A percentile compares a stretch with the other conserved stretches of the same genome.
These are phyloP conservation scores for Crenuchus spilurus DNA, from an alignment of 2,797 vertebrate genomes.

Conservation along the genomic window DNA sequence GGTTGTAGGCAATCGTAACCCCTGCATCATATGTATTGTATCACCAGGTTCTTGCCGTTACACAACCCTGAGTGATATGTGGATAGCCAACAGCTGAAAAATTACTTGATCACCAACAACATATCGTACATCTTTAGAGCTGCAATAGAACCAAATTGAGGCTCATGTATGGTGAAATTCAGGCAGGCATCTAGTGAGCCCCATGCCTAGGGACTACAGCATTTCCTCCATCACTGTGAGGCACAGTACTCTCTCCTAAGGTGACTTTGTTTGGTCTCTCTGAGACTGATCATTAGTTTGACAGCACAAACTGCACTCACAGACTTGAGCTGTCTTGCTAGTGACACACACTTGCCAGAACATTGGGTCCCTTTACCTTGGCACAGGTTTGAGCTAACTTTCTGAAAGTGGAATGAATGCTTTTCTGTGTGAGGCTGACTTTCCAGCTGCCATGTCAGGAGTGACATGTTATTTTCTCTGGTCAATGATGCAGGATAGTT, in stretches of 20 bases:
- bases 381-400: neutral
- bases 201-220: constrained; percentile 9
- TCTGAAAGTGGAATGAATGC: constrained; percentile 54
- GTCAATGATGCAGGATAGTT: constrained; percentile 25
- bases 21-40: too few relatives aligned
- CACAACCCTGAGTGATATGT: too few relatives aligned
- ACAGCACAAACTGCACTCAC: constrained; percentile 27
- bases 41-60: too few relatives aligned
- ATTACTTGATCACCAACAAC: too few relatives aligned
- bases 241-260: constrained; percentile 49
- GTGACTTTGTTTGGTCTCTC: constrained; percentile 39
- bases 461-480: constrained; percentile 30
- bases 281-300: constrained; percentile 56
- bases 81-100: too few relatives aligned
- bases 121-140: too few relatives aligned
- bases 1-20: too few relatives aligned
- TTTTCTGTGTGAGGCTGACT: constrained; percentile 45
- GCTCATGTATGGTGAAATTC: too few relatives aligned
- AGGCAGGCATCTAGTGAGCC: constrained; percentile 43
- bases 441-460: constrained; percentile 30
- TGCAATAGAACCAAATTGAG: too few relatives aligned
- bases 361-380: constrained; percentile 56
- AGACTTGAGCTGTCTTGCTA: constrained; percentile 50
- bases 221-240: constrained; percentile 58
- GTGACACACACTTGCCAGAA: constrained; percentile 35